These are phyloP conservation scores for Lepidurus packardi DNA, from an alignment of 1,140 invertebrate genomes.

Conservation along the genomic window DNA sequence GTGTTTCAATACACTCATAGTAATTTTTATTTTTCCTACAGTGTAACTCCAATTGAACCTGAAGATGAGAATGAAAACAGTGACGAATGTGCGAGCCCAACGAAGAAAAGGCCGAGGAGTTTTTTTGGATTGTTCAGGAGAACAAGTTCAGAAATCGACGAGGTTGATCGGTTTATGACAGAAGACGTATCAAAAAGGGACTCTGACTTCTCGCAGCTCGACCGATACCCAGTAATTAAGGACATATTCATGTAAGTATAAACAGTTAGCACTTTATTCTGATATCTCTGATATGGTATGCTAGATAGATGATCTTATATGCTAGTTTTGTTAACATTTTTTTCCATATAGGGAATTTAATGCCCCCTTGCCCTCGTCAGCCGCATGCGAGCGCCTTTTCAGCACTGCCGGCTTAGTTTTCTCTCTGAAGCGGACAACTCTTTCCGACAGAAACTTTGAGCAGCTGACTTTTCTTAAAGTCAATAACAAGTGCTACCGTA, in stretches of 20 bases:
- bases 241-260: conserved; percentile 7
- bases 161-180: conserved; percentile 22
- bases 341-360: conserved; percentile 22
- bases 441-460: not conserved
- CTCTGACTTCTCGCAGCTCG: not conserved
- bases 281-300: not conserved
- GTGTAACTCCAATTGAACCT: not conserved
- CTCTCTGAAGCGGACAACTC: not conserved
- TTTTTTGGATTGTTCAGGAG: conserved; percentile 6
- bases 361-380: conserved; percentile 9
- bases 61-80: not conserved
- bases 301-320: not conserved
- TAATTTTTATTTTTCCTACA: not conserved
- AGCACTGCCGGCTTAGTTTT: conserved; percentile 24
- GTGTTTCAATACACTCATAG: too few relatives aligned
- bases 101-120: not conserved
- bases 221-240: not conserved
- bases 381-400: conserved; percentile 19
- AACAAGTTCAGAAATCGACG: conserved; percentile 1
- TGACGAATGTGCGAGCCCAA: not conserved
- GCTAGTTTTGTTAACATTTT: not conserved
- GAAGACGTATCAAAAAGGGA: conserved; percentile 16
- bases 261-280: not conserved
- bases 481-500: not conserved
- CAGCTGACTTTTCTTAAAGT: conserved; percentile 6